Base-by-base conservation (phyloP, 2,113 vertebrate genomes). In the Pogonocichla stellata region DNA sequence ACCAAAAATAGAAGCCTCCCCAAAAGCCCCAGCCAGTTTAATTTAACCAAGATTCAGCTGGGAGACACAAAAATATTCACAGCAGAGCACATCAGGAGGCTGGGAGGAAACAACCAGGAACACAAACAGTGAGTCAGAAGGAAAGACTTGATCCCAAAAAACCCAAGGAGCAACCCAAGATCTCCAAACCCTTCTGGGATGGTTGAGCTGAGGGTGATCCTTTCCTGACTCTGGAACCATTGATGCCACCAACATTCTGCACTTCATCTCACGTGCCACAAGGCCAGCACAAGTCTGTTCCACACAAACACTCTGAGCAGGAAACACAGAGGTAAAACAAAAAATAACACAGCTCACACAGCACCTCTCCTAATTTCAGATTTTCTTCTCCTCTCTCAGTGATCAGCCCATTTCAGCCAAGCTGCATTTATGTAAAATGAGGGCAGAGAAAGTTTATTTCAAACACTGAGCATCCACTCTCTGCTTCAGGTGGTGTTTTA, bases 401-500 rank as follows among this genome's bases (percentile, higher is more conserved):
- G 47, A 28, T 33, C n/a, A 74, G 19, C 1, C 1, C 1, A 3
- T 9, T 34, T 28, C 8, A 86, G 13, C 50, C 6, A 33, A 54
- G 62, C 1, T 14, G 11, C 29, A 24, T 4, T 0, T 0, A 18
- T 2, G 3, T 53, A 62, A 77, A 79, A 54, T 0, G 8, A 83
- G 56, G 45, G 38, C 58, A 77, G 54, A 36, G 48, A 62, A 26
- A 33, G 26, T 90, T 82, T 40, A 12, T 51, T 67, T 80, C 3
- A 29, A 74, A 56, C 58, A 28, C 3, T 16, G 29, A 38, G 38
- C 38, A 25, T 12, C 54, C 45, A 6, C 22, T 74, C 80, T 29
- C 4, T 16, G 1, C 9, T 19, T 50, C 90, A 78, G 42, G 14
- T 13, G n/a, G 38, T 22, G 25, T 38, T 92, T 96, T 71, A 91